Evolutionary conservation across 2,888 invertebrate genomes (phyloP), one percentile per base, ranked within the genome.

Genomic region (Blera fallax): DNA sequence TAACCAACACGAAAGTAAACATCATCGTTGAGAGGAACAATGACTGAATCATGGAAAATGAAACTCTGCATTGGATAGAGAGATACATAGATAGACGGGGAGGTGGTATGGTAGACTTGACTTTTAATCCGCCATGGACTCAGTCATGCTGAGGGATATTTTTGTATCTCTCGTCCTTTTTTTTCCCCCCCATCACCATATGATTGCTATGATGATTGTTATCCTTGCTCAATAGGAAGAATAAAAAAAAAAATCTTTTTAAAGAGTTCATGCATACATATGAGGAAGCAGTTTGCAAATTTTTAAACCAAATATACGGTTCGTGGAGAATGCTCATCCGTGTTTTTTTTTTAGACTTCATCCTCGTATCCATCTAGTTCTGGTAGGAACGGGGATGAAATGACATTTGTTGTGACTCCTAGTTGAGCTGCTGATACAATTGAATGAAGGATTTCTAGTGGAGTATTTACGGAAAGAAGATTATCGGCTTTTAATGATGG

Each of bases 51-150:
- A 77, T 50, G 67, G 40, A 56, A 58, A 67, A 56, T 32, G 56
- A 37, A 52, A 29, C 27, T 48, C 48, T 24, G 24, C 64, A 45
- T 24, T 14, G 16, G n/a, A 8, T n/a, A 14, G 54, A 43, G 45
- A 52, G 27, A 32, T 11, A 5, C 3, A 27, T 14, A 34, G 32
- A 34, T 24, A n/a, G n/a, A n/a, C n/a, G n/a, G n/a, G n/a, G n/a
- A n/a, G n/a, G n/a, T n/a, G n/a, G n/a, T 58, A 60, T 50, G 67
- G 45, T 27, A 77, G 77, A 69, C 72, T 78, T 78, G 67, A 83
- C 83, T 78, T 78, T 78, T 83, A 83, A 83, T 83, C 73, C 78
- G 48, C 73, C 50, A 73, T 73, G 73, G 76, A 73, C 24, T 52
- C 77, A 77, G 69, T 77, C 69, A 52, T 52, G 77, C 69, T 77